Evolutionary conservation across 2,888 invertebrate genomes (phyloP).

Genomic region (Chorisops tibialis): DNA sequence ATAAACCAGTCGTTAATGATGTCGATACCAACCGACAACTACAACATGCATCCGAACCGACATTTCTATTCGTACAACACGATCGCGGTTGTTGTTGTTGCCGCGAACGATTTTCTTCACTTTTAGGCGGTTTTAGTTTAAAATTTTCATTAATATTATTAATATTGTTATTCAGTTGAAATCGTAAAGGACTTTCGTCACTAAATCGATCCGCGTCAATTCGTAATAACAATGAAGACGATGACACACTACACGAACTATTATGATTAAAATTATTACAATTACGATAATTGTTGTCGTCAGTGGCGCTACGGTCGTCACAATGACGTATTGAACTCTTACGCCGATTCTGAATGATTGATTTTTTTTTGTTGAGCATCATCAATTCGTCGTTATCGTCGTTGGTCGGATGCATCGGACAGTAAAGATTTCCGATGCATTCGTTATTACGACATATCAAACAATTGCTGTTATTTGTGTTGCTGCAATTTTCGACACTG

Average conservation of each 20-base stretch:
- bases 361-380: slow-evolving; percentile 11
- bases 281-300: neutral
- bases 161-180: no score
- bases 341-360: slow-evolving; percentile 11
- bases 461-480: slow-evolving; percentile 5
- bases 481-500: neutral
- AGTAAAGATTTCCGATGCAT: slow-evolving; percentile 19
- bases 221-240: neutral
- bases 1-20: no score
- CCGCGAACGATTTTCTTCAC: no score
- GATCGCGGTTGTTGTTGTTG: no score
- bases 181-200: no score
- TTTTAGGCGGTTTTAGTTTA: no score
- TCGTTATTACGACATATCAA: slow-evolving; percentile 20
- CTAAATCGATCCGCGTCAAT: no score
- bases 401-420: slow-evolving; percentile 6
- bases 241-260: slow-evolving; percentile 3
- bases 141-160: no score
- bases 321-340: slow-evolving; percentile 2
- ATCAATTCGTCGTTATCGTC: slow-evolving; percentile 2
- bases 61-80: no score
- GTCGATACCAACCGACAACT: no score
- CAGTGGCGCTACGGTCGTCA: neutral
- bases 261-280: no score
- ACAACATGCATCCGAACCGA: no score